Evolutionary conservation across 2,797 vertebrate species (phyloP).

Genomic region (Phoxinus dragarum): DNA sequence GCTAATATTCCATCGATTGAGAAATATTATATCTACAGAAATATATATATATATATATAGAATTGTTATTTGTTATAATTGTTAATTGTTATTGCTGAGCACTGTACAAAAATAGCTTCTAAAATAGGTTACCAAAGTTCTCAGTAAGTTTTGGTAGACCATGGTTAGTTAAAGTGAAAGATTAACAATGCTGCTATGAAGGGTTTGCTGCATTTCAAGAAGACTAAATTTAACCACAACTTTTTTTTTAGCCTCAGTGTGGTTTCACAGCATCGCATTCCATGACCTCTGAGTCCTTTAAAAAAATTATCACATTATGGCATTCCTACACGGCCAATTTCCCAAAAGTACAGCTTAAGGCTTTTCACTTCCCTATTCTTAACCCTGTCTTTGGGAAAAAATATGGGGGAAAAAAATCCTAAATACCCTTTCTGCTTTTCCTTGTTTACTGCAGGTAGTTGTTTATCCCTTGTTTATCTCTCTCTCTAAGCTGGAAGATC

Average conservation of each 20-base stretch:
- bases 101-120: slow-evolving; percentile 29
- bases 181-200: slow-evolving; percentile 67
- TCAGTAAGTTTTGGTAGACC: slow-evolving; percentile 74
- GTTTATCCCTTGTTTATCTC: slow-evolving; percentile 48
- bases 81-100: too few relatives aligned
- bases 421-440: slow-evolving; percentile 61
- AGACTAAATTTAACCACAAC: slow-evolving; percentile 72
- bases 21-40: background rate
- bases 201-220: slow-evolving; percentile 60
- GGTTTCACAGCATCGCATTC: slow-evolving; percentile 79
- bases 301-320: slow-evolving; percentile 83
- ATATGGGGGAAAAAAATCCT: slow-evolving; percentile 58
- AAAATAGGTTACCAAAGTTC: slow-evolving; percentile 61
- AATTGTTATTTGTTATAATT: too few relatives aligned
- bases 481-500: slow-evolving; percentile 55
- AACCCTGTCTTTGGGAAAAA: slow-evolving; percentile 63
- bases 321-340: slow-evolving; percentile 81
- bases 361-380: slow-evolving; percentile 73
- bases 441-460: slow-evolving; percentile 75
- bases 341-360: slow-evolving; percentile 76
- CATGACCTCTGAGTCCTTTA: slow-evolving; percentile 76
- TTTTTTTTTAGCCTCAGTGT: slow-evolving; percentile 74
- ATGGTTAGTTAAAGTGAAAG: slow-evolving; percentile 71
- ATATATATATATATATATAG: too few relatives aligned
- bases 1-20: slow-evolving; percentile 38